phyloP scores from a whole-genome alignment of 2,888 invertebrate genomes.

The Spatulosminthurus flaviceps region DNA sequence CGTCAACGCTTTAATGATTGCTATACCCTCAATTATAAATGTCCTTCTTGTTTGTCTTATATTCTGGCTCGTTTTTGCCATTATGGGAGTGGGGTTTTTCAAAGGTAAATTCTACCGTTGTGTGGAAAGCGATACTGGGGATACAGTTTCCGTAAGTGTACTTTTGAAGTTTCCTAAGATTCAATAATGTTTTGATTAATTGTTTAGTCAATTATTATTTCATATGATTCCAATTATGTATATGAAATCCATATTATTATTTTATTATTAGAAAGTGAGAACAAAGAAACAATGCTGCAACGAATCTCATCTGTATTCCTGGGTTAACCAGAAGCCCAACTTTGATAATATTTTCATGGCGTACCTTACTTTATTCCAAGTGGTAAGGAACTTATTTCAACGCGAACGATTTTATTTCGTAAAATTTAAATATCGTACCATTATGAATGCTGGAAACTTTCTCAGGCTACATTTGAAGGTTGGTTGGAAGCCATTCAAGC shows the following conservation, averaged over 20 bases:
- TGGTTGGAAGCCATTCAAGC: slow-evolving; percentile 70
- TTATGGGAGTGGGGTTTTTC: slow-evolving; percentile 97
- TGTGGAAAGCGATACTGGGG: slow-evolving; percentile 76
- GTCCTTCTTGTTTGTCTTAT: slow-evolving; percentile 94
- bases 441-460: background rate
- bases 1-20: slow-evolving; percentile 95
- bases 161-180: background rate
- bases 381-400: slow-evolving; percentile 72
- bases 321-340: slow-evolving; percentile 93
- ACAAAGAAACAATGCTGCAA: slow-evolving; percentile 51
- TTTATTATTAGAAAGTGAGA: slow-evolving; percentile 38
- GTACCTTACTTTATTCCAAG: slow-evolving; percentile 93
- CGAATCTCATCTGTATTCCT: slow-evolving; percentile 76
- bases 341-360: slow-evolving; percentile 95
- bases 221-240: no score
- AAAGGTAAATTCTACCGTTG: slow-evolving; percentile 96
- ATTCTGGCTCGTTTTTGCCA: slow-evolving; percentile 97
- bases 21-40: slow-evolving; percentile 97
- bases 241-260: no score
- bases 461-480: slow-evolving; percentile 76
- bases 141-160: slow-evolving; percentile 38
- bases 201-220: no score
- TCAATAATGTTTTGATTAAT: background rate
- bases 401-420: no score
- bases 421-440: background rate